These are phyloP conservation scores for Stichodactyla mertensii DNA, from an alignment of 64 coral and sea anemone genomes.

Conservation along the genomic window DNA sequence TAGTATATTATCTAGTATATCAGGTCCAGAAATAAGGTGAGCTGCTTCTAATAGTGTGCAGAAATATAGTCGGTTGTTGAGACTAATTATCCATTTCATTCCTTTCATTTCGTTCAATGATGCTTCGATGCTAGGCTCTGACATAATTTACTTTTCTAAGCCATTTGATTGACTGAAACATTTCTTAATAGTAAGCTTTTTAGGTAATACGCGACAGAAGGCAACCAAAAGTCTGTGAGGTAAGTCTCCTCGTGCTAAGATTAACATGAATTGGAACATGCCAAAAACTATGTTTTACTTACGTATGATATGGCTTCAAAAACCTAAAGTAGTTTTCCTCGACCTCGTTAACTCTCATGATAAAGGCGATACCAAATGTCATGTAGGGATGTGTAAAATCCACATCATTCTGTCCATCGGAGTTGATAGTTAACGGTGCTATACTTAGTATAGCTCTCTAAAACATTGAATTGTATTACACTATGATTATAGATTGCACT, in stretches of 20 bases:
- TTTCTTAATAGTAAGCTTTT: too few relatives aligned
- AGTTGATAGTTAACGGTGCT: slow-evolving; percentile 58
- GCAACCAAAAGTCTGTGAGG: too few relatives aligned
- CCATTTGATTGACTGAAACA: too few relatives aligned
- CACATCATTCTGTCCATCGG: slow-evolving; percentile 44
- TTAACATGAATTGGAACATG: too few relatives aligned
- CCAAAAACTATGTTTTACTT: background rate
- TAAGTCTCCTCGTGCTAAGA: too few relatives aligned
- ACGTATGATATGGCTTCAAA: slow-evolving; percentile 32
- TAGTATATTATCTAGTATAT: background rate
- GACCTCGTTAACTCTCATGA: slow-evolving; percentile 47
- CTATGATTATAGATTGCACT: background rate
- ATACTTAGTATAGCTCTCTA: slow-evolving; percentile 48
- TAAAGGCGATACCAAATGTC: slow-evolving; percentile 56
- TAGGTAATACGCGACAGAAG: too few relatives aligned
- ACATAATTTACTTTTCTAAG: too few relatives aligned
- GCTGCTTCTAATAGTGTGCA: too few relatives aligned
- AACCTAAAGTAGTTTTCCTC: slow-evolving; percentile 54
- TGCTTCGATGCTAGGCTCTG: too few relatives aligned
- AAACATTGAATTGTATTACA: background rate
- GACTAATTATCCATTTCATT: too few relatives aligned
- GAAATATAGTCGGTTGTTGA: too few relatives aligned
- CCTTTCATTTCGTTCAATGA: too few relatives aligned
- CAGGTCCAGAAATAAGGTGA: background rate
- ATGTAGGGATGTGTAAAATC: slow-evolving; percentile 67